Evolutionary conservation across 2,797 vertebrate species (phyloP).

Genomic region (Rhynchonycteris naso): DNA sequence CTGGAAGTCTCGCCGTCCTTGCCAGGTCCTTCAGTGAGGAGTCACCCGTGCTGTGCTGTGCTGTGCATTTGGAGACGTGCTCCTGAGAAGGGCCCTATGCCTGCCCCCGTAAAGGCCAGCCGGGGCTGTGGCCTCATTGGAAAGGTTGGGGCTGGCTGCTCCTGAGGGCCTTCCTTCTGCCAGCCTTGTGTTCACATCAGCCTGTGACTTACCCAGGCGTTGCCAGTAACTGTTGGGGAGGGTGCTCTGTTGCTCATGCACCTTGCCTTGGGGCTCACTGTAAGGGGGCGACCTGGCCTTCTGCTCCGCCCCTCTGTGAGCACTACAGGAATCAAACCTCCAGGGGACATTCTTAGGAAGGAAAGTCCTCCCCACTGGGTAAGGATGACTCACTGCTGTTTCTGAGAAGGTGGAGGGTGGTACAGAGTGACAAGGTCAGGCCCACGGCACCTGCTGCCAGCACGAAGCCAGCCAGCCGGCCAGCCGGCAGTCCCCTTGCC

Average conservation of each 20-base stretch:
- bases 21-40: neutral
- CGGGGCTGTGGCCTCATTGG: accelerated
- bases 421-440: neutral
- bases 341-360: neutral
- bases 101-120: accelerated
- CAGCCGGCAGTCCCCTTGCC: neutral
- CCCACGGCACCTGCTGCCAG: neutral
- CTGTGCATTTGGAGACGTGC: neutral
- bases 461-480: neutral
- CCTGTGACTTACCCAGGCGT: neutral
- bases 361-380: neutral
- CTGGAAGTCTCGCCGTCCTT: accelerated
- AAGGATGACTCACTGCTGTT: neutral
- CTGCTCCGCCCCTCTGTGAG: neutral
- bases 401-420: neutral
- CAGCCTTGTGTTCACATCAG: neutral
- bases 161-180: neutral
- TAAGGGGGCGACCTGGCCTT: neutral
- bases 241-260: neutral
- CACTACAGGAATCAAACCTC: neutral
- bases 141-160: neutral
- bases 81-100: neutral
- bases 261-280: neutral
- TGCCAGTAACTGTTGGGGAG: neutral
- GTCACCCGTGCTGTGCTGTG: too few species aligned